Base-by-base conservation (phyloP, 1,140 invertebrate species). In the Papilio polyxenes region DNA sequence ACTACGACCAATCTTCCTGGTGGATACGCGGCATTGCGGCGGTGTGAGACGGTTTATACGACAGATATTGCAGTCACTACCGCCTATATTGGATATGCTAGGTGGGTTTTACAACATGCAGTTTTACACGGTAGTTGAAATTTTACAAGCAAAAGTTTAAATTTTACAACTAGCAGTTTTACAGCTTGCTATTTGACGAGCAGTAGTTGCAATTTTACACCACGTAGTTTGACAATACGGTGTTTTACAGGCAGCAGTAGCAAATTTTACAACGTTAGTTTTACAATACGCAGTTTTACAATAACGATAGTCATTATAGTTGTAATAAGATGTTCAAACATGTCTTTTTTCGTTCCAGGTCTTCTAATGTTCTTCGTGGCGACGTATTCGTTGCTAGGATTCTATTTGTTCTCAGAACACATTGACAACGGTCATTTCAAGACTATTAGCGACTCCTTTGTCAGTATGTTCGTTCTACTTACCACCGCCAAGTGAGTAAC, bases 31-130 rank as follows among this genome's bases (percentile, higher is more conserved):
- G 86, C 98, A 98, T 85, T 97, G 97, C 84, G 96, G 97, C 49
- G 96, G 96, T 7, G 97, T 97, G 5, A 90, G 97, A 80, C 92
- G 96, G 87, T 97, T 97, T 87, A 97, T 97, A 77, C 89, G 97
- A 85, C 96, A 97, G 91, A 97, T 97, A 85, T 94, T 99, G 75
- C 97, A 98, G 94, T 98, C 97, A 2, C 89, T 98, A 86, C 98
- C 98, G 48, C 98, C 98, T 3, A 98, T 98, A 87, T 92, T 98
- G 79, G 98, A 98, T 89, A 98, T 98, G 97, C 92, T 99, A 81
- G 95, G 94, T 95, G 83, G 65, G 87, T 79, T 65, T 15, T 53
- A 37, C n/a, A 81, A 53, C 2, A 17, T 31, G 23, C 23, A 31
- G 23, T 44, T 44, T 44, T 44, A 44, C 40, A 44, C 1, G 3